phyloP scores from a whole-genome alignment of 1,140 invertebrate species.

The Homalodisca vitripennis region DNA sequence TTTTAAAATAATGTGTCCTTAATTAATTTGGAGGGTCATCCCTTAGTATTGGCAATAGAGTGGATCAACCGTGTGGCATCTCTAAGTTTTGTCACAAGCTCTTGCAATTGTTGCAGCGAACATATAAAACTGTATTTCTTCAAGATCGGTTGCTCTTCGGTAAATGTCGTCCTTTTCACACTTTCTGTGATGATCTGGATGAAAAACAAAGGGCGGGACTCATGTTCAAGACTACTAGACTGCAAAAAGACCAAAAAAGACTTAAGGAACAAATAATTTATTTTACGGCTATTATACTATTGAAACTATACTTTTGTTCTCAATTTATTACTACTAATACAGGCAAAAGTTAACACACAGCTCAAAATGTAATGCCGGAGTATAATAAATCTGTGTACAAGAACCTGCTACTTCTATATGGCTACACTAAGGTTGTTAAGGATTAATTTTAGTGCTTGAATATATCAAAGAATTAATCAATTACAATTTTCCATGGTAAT shows the following conservation, averaged over 20 bases:
- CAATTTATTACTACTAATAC: no score
- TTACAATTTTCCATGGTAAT: no score
- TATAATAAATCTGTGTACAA: no score
- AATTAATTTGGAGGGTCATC: not conserved
- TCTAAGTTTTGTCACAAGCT: slow-evolving; percentile 6
- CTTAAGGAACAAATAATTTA: not conserved
- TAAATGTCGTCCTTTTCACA: not conserved
- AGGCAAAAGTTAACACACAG: no score
- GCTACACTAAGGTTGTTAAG: no score
- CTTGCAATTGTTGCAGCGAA: slow-evolving; percentile 23
- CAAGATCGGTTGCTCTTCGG: not conserved
- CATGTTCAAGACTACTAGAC: slow-evolving; percentile 22
- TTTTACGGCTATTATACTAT: no score
- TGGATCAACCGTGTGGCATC: slow-evolving; percentile 17
- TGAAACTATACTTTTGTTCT: no score
- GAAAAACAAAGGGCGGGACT: slow-evolving; percentile 15
- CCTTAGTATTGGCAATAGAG: slow-evolving; percentile 16
- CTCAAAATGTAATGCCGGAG: no score
- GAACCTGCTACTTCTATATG: no score
- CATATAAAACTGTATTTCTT: slow-evolving; percentile 19
- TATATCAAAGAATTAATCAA: no score
- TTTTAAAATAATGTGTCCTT: no score
- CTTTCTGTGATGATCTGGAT: slow-evolving; percentile 3
- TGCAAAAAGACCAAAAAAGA: slow-evolving; percentile 9
- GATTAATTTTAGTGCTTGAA: no score